Evolutionary conservation across 1,140 invertebrate genomes (phyloP).

Genomic region (Gryllus bimaculatus): DNA sequence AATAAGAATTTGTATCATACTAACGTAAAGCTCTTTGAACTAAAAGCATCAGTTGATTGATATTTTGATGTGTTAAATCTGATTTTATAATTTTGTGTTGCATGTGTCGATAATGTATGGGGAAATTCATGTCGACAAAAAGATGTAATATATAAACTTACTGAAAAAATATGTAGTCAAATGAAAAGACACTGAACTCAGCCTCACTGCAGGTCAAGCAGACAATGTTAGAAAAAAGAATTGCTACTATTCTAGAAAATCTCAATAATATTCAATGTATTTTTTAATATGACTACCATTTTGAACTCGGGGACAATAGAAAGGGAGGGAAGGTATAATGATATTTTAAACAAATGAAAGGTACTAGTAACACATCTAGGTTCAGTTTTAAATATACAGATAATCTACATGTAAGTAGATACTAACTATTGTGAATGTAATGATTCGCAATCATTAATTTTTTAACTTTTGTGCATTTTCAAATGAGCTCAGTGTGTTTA

Average conservation of each 20-base stretch:
- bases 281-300: background rate
- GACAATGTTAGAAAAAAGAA: background rate
- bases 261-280: background rate
- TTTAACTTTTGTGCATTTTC: background rate
- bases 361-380: too few species aligned
- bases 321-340: background rate
- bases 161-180: background rate
- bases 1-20: background rate
- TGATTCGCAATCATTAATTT: background rate
- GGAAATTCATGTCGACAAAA: too few species aligned
- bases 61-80: too few species aligned
- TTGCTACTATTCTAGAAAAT: background rate
- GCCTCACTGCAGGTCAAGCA: background rate
- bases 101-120: too few species aligned
- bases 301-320: conserved; percentile 1
- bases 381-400: too few species aligned
- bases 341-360: background rate
- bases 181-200: background rate
- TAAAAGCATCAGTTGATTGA: too few species aligned
- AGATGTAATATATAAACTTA: too few species aligned
- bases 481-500: background rate
- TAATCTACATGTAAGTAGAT: background rate
- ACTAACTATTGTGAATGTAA: background rate
- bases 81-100: too few species aligned
- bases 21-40: background rate